Conservation (phyloP, 2,888 invertebrate genomes). For the Bursaphelenchus okinawaensis region DNA sequence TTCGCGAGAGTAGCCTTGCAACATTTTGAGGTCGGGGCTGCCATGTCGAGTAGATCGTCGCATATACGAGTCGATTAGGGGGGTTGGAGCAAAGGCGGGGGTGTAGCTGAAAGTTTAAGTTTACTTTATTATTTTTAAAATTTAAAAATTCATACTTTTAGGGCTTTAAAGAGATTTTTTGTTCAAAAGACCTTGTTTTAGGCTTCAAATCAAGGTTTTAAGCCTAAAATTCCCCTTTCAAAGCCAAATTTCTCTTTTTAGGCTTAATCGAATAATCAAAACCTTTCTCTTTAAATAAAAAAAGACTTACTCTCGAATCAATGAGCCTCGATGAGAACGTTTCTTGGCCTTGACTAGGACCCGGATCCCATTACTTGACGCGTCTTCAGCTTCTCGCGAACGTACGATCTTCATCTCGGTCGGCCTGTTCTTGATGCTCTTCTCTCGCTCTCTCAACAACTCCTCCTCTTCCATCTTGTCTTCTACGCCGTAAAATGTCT, state of each 20-base stretch:
- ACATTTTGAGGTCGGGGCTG: no score
- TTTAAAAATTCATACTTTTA: neutral
- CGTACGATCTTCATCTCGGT: neutral
- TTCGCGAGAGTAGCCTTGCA: no score
- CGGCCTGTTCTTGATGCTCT: neutral
- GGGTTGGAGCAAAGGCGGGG: neutral
- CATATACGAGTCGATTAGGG: neutral
- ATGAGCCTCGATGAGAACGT: neutral
- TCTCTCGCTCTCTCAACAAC: neutral
- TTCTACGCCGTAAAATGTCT: neutral
- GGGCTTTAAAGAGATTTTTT: neutral
- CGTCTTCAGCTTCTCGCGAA: neutral
- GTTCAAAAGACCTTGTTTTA: no score
- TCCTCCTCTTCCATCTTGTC: neutral
- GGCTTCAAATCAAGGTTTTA: no score
- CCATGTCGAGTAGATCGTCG: neutral
- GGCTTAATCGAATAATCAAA: no score
- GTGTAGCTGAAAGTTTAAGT: neutral
- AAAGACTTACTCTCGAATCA: neutral
- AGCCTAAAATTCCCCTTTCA: no score
- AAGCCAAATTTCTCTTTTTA: no score
- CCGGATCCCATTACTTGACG: neutral
- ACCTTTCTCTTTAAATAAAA: no score
- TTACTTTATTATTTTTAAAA: no score
- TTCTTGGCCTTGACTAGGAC: neutral